Percentiles rank a stretch among this genome's conserved stretches.
Evolutionary conservation across 2,888 invertebrate genomes (phyloP).

Genomic region (Lepidochitona cinerea): DNA sequence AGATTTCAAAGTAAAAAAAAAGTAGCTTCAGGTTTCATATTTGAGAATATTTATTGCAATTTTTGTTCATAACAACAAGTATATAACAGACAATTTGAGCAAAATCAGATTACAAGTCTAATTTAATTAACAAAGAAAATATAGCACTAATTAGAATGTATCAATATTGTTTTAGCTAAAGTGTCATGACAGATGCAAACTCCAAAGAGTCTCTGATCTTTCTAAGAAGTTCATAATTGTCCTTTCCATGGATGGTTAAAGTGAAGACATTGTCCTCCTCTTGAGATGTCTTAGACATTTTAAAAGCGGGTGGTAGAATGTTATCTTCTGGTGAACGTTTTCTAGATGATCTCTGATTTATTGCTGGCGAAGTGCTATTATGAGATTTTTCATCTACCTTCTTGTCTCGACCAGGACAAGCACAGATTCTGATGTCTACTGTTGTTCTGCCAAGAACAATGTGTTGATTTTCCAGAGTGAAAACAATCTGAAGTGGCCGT

Average conservation of each 20-base stretch:
- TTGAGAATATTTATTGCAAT: too few species aligned
- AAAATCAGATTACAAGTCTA: too few species aligned
- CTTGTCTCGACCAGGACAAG: neutral
- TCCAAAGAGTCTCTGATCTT: neutral
- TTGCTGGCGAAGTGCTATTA: neutral
- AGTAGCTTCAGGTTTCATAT: too few species aligned
- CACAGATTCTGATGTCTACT: conserved; percentile 1
- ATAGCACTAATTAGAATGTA: too few species aligned
- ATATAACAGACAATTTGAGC: too few species aligned
- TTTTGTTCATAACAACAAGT: too few species aligned
- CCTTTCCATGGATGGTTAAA: neutral
- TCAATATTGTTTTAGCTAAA: too few species aligned
- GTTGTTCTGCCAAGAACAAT: neutral
- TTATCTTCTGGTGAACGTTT: neutral
- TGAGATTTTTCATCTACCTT: neutral
- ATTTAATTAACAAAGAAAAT: too few species aligned
- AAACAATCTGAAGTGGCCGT: neutral
- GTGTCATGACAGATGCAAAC: too few species aligned
- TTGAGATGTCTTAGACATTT: neutral
- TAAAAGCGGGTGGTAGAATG: neutral
- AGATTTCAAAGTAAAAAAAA: too few species aligned
- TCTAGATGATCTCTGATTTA: neutral
- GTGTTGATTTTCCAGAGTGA: neutral
- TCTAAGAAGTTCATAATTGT: neutral
- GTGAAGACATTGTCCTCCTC: neutral